Evolutionary conservation across 2,797 vertebrate genomes (phyloP).

Genomic region (Astyanax mexicanus): DNA sequence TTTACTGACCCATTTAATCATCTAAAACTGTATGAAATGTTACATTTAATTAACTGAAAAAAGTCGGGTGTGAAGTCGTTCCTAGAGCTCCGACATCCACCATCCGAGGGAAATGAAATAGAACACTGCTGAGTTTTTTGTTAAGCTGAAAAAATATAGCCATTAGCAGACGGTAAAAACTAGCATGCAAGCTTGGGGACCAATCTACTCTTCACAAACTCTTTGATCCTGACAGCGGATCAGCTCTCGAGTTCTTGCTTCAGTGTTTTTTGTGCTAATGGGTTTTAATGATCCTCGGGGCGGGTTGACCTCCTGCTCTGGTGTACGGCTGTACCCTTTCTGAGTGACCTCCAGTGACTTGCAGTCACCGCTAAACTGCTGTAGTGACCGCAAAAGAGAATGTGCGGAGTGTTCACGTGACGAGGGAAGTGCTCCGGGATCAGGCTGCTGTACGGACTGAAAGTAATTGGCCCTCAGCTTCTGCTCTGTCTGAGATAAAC

Average conservation of each 20-base stretch:
- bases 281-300: background rate
- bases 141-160: too few species aligned
- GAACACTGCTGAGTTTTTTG: too few species aligned
- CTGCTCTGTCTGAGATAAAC: constrained; percentile 18
- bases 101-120: too few species aligned
- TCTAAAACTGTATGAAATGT: too few species aligned
- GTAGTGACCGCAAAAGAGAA: background rate
- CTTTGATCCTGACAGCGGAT: too few species aligned
- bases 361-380: constrained; percentile 25
- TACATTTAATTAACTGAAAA: too few species aligned
- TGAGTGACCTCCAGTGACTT: background rate
- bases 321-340: background rate
- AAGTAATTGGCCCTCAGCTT: constrained; percentile 37
- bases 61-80: too few species aligned
- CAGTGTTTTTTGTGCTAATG: background rate
- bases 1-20: too few species aligned
- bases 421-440: constrained; percentile 28
- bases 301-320: background rate
- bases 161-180: too few species aligned
- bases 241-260: background rate
- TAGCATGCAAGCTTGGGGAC: too few species aligned
- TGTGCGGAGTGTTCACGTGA: background rate
- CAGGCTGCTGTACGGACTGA: constrained; percentile 35
- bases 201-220: too few species aligned
- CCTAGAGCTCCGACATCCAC: too few species aligned